A percentile compares a stretch with the other conserved stretches of the same genome.
Evolutionary conservation across 2,113 vertebrate genomes (phyloP).

Genomic region (Macrotus californicus): DNA sequence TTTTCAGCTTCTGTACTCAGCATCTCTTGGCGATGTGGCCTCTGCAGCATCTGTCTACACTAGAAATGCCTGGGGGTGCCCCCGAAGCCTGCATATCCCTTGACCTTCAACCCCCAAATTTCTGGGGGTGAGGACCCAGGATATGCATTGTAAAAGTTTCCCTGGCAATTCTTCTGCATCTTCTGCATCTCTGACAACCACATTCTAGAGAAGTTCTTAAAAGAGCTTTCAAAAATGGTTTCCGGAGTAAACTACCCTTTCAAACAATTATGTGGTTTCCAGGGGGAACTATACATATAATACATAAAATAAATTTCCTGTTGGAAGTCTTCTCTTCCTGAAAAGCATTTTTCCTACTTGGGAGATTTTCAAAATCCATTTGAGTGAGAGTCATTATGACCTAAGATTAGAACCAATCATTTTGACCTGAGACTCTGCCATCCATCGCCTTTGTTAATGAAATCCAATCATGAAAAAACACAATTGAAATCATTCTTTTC

Average conservation of each 20-base stretch:
- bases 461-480: neutral
- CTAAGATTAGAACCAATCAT: neutral
- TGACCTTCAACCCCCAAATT: neutral
- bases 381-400: neutral
- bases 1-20: neutral
- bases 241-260: neutral
- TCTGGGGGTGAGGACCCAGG: neutral
- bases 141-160: neutral
- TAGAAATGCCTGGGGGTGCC: neutral
- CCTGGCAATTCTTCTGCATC: neutral
- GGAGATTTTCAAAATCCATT: neutral
- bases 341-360: neutral
- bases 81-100: too few species aligned
- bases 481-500: neutral
- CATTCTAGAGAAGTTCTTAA: constrained; percentile 10
- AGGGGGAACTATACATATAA: neutral
- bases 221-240: neutral
- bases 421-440: neutral
- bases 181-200: neutral
- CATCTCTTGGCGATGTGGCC: neutral
- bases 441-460: neutral
- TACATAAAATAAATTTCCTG: constrained; percentile 19
- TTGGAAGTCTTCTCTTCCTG: neutral
- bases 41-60: neutral
- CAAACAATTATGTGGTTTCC: neutral